phyloP scores from a whole-genome alignment of 1,140 invertebrate genomes.

The Diprion similis region DNA sequence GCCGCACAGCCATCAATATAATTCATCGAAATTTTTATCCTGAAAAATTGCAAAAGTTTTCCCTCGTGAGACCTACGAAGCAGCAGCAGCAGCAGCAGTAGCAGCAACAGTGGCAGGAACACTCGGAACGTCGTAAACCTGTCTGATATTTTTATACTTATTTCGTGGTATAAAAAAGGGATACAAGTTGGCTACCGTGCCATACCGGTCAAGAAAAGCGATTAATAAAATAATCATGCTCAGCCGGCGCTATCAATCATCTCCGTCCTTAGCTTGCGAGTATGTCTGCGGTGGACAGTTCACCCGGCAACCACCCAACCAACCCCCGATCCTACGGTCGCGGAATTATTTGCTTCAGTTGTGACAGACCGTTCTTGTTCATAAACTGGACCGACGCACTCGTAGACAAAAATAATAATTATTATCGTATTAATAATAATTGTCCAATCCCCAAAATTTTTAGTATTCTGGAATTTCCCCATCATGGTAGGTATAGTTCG shows the following conservation, averaged over 20 bases:
- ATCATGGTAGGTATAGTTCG: no score
- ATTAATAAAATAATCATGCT: constrained; percentile 56
- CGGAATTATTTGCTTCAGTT: constrained; percentile 45
- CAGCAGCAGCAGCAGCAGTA: no score
- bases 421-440: constrained; percentile 6
- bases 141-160: background rate
- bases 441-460: background rate
- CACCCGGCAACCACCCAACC: constrained; percentile 37
- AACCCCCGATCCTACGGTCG: constrained; percentile 16
- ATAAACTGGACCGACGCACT: constrained; percentile 7
- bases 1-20: background rate
- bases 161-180: background rate
- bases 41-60: no score
- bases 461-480: no score
- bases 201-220: constrained; percentile 45
- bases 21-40: no score
- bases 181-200: constrained; percentile 5
- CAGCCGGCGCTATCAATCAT: constrained; percentile 54
- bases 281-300: constrained; percentile 47
- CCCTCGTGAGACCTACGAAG: background rate
- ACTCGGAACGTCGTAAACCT: background rate
- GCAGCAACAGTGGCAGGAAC: no score
- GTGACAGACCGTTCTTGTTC: constrained; percentile 38
- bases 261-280: constrained; percentile 38
- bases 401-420: background rate